A percentile compares a stretch with the other conserved stretches of the same genome.
Evolutionary conservation across 2,888 invertebrate species (phyloP).

Genomic region (Mimumesa dahlbomi): DNA sequence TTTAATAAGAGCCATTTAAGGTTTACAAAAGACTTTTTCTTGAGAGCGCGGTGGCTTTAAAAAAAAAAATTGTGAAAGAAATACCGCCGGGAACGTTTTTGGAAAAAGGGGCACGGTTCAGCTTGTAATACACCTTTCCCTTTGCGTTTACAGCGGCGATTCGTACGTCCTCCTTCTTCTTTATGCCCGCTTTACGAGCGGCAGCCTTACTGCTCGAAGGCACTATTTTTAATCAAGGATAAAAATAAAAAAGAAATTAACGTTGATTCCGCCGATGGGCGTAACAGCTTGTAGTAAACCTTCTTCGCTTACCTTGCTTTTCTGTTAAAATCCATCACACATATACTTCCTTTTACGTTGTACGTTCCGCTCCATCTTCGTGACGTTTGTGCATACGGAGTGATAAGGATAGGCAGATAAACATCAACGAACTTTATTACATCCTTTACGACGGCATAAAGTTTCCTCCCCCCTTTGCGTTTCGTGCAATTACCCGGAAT

Average conservation of each 20-base stretch:
- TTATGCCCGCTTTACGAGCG: constrained; percentile 27
- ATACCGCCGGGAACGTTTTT: constrained; percentile 22
- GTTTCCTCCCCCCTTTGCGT: too few relatives aligned
- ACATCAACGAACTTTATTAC: background rate
- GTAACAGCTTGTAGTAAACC: constrained; percentile 25
- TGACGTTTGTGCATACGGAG: background rate
- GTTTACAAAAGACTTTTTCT: background rate
- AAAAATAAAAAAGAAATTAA: constrained; percentile 35
- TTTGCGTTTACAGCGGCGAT: constrained; percentile 34
- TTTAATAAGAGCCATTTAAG: too few relatives aligned
- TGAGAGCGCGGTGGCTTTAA: too few relatives aligned
- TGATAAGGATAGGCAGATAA: too few relatives aligned
- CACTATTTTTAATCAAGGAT: constrained; percentile 52
- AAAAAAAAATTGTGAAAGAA: constrained; percentile 3
- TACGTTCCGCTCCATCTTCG: background rate
- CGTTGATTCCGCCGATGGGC: constrained; percentile 43
- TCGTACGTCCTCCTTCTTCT: constrained; percentile 26
- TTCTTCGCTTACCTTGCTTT: background rate
- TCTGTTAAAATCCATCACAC: constrained; percentile 12
- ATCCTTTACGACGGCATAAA: background rate
- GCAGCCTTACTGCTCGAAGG: constrained; percentile 29
- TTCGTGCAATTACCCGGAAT: background rate
- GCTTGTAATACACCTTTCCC: constrained; percentile 42
- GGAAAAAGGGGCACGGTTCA: constrained; percentile 32
- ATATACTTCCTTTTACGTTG: background rate